Evolutionary conservation across 2,888 invertebrate genomes (phyloP).

Genomic region (Stenotaenia linearis): DNA sequence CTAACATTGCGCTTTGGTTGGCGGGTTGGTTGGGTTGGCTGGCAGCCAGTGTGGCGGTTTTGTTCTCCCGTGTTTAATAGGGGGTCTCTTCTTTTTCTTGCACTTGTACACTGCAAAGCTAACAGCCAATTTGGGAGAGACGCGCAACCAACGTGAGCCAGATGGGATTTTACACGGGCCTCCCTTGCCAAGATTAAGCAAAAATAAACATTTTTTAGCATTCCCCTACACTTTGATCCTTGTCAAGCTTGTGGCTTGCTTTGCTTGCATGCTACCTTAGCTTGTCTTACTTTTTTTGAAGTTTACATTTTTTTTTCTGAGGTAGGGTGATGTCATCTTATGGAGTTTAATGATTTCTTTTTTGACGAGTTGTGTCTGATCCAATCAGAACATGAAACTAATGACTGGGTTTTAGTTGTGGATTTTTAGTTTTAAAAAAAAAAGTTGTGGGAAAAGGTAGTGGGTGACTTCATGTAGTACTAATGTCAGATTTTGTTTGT

Average conservation of each 20-base stretch:
- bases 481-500: too few species aligned
- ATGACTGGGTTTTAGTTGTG: neutral
- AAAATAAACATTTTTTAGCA: conserved; percentile 32
- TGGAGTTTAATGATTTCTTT: conserved; percentile 2
- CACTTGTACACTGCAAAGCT: conserved; percentile 6
- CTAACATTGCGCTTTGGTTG: neutral
- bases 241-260: conserved; percentile 9
- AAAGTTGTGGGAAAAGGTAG: neutral
- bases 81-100: neutral
- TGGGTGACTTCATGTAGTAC: neutral
- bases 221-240: conserved; percentile 28
- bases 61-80: conserved; percentile 31
- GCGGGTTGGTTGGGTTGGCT: neutral
- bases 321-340: neutral
- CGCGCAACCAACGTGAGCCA: neutral
- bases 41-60: neutral
- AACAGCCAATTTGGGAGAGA: conserved; percentile 33
- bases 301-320: neutral
- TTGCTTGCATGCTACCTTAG: neutral
- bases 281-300: neutral
- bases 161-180: conserved; percentile 29
- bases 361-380: neutral
- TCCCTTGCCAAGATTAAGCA: conserved; percentile 30
- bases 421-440: neutral
- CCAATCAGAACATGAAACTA: neutral